Evolutionary conservation across 2,888 invertebrate species (phyloP), one percentile per base, ranked within the genome.

Genomic region (Drosophila paramelanica): DNA sequence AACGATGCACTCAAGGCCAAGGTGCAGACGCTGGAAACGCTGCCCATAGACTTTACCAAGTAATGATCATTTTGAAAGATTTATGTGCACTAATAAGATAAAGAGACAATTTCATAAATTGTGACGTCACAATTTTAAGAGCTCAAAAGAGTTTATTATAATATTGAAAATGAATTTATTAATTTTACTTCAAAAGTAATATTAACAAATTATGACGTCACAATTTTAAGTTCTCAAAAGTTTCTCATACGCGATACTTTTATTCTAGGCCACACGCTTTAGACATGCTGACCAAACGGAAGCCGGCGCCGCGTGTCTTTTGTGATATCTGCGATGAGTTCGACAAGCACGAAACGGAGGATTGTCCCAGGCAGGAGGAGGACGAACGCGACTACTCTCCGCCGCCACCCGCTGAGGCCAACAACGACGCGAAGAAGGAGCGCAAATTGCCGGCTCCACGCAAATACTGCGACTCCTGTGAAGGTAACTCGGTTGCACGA

Each of bases 271-370:
- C 94, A 53, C 93, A 93, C 1, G 93, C 94, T 61, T 94, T 94
- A 68, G 87, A 92, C 13, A 92, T 93, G 33, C 90, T 93, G 5
- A 91, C 93, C 25, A 90, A 89, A 57, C 86, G 92, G 2, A 90
- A 91, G 53, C 92, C 92, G 20, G 95, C 97, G 3, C 97, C 97
- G 43, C 95, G 99, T 25, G 93, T 96, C 90, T 99, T 97, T 94
- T 99, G 99, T 94, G 99, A 99, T 94, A 99, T 98, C 88, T 99
- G 99, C 93, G 99, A 99, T 93, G 94, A 95, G 91, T 99, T 99
- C 93, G 99, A 99, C 93, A 94, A 96, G 61, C 99, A 99, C 92
- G 98, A 99, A 92, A 99, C 99, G 0, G 99, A 99, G 92, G 99
- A 99, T 91, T 99, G 99, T 91, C 98, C 98, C 36, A 93, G 95